These are phyloP conservation scores for Drosophila virilis DNA, from an alignment of 1,140 invertebrate genomes.

Conservation along the genomic window DNA sequence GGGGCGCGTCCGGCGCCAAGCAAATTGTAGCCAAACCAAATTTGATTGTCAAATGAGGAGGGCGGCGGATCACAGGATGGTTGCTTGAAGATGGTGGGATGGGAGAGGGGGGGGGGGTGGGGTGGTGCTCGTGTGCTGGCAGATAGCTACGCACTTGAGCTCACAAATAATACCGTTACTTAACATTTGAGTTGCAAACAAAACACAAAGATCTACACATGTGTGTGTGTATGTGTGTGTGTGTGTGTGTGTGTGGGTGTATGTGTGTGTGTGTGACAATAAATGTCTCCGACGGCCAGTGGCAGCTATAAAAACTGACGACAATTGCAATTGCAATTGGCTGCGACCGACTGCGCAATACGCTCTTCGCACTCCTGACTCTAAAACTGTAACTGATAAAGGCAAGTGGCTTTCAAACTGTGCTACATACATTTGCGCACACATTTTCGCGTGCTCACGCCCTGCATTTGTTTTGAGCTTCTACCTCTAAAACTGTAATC, in stretches of 20 bases:
- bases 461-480: too few species aligned
- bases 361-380: not conserved
- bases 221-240: not conserved
- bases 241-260: not conserved
- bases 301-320: slow-evolving; percentile 39
- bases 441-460: too few species aligned
- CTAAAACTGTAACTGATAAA: too few species aligned
- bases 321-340: not conserved
- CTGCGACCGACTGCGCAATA: not conserved
- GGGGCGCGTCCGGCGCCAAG: slow-evolving; percentile 1
- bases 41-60: slow-evolving; percentile 60
- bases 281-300: slow-evolving; percentile 76
- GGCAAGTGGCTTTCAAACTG: too few species aligned
- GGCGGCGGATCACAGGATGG: not conserved
- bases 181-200: slow-evolving; percentile 74
- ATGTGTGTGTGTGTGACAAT: slow-evolving; percentile 54
- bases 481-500: too few species aligned
- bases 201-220: slow-evolving; percentile 15
- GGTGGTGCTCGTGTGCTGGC: not conserved
- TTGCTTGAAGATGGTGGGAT: too few species aligned
- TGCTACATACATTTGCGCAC: too few species aligned
- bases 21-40: slow-evolving; percentile 60
- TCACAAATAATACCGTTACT: slow-evolving; percentile 73
- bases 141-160: slow-evolving; percentile 46
- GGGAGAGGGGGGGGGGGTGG: not conserved